Evolutionary conservation across 1,140 invertebrate genomes (phyloP), one percentile per base, ranked within the genome.

Genomic region (Lepidurus packardi): DNA sequence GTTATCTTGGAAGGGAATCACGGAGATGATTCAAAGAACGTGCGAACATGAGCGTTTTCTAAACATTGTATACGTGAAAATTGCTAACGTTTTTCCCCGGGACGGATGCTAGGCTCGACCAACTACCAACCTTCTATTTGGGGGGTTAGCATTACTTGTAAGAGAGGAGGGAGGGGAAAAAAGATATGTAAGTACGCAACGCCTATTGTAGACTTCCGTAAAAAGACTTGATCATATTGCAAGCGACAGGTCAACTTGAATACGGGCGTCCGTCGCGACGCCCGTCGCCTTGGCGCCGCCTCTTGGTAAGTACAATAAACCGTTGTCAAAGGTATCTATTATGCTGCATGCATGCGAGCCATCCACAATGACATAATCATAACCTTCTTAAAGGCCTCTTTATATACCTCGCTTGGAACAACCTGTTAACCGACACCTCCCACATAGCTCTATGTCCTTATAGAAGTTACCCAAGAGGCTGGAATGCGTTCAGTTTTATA

Each of bases 41-140:
- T 16, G 53, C 53, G 53, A 65, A 65, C 53, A 65, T 65, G 53
- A 65, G 53, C 53, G 53, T 21, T 65, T 65, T 21, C 53, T 65
- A 65, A 65, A 65, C 53, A 65, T 65, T 65, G 53, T 65, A 65
- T 9, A 65, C 53, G 53, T 16, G 53, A 65, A 65, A 65, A 65
- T 65, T 65, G 53, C 53, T 65, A 65, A 65, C 53, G 53, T 65
- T 65, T 65, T 65, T 65, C 53, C 53, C 53, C 8, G 8, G 21
- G 16, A n/a, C 53, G 16, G 21, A n/a, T 7, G 16, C 13, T 65
- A 16, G 3, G 6, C 53, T 21, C 53, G 2, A 34, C 34, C 34
- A 4, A 34, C 34, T 34, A 34, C 34, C 34, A 34, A 4, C 34
- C 34, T 4, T 34, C 34, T 34, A 34, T 34, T 34, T 34, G 34